A percentile compares a stretch with the other conserved stretches of the same genome.
Evolutionary conservation across 2,888 invertebrate species (phyloP).

Genomic region (Eristalis intricaria): DNA sequence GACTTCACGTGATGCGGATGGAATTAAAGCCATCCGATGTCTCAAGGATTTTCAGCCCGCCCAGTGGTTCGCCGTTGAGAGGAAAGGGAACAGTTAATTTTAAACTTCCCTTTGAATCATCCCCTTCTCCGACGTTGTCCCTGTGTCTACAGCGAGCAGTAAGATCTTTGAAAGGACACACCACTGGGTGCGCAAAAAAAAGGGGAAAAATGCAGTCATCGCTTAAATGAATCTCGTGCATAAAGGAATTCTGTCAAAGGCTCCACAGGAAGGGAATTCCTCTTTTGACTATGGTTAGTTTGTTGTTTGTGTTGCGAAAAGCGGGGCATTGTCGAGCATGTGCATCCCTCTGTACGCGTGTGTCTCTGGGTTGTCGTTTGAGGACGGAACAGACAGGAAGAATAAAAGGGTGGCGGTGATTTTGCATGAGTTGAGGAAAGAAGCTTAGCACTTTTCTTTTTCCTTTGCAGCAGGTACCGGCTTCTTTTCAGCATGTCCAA

Average conservation of each 20-base stretch:
- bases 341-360: not conserved
- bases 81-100: not conserved
- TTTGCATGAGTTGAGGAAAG: too few species aligned
- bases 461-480: too few species aligned
- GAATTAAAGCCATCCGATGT: too few species aligned
- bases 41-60: too few species aligned
- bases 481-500: too few species aligned
- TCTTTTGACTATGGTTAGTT: not conserved
- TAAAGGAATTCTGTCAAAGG: not conserved
- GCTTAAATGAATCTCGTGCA: not conserved
- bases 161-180: not conserved
- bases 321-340: not conserved
- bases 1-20: not conserved
- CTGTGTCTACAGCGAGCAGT: not conserved
- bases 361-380: not conserved
- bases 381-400: too few species aligned
- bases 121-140: not conserved
- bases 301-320: not conserved
- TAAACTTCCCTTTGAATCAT: not conserved
- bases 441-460: too few species aligned
- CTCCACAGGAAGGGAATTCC: not conserved
- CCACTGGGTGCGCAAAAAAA: not conserved
- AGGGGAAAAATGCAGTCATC: not conserved
- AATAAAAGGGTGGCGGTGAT: too few species aligned
- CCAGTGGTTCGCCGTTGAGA: too few species aligned